Base-by-base conservation (phyloP, 2,888 invertebrate species). In the Hemithea aestivaria region DNA sequence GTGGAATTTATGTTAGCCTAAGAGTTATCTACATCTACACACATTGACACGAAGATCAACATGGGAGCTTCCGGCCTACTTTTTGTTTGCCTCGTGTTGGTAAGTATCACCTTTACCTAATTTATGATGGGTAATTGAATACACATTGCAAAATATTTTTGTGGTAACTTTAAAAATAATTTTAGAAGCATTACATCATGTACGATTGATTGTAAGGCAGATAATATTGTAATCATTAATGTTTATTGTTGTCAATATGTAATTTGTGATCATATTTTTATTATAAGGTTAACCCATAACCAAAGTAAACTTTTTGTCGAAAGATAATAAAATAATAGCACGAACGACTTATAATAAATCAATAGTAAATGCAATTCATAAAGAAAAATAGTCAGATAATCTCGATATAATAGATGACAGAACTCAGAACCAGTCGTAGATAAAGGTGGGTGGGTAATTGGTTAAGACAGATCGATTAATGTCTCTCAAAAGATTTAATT, bases 11-110 rank as follows among this genome's bases (percentile, higher is more conserved):
- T 56, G 57, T 46, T 52, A 58, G 58, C 58, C 60, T 57, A 51
- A 46, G 46, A 50, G 45, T 60, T 64, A 65, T 65, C 60, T 59
- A 46, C 49, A 38, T 16, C 16, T 16, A 40, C 35, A 53, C 37
- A 60, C 54, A 53, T 59, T 54, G 57, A 59, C 55, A 58, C 37
- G 55, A 33, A 33, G 41, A 48, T 40, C 52, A 65, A 53, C 53
- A 74, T 78, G 75, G 45, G 58, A 64, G 48, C 72, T 63, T 73
- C 72, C 69, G 71, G 60, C 46, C 64, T 79, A 63, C 53, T 76
- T 63, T 54, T 56, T 30, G 39, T 66, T 22, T 54, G 69, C 44
- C 50, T 73, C 25, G 48, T 54, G 51, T 50, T 69, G 51, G 78
- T 79, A 70, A 78, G 78, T 79, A 69, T 50, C 55, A 47, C 54